Conservation (phyloP, 2,888 invertebrate species). For the Drosophila trichaetosa region DNA sequence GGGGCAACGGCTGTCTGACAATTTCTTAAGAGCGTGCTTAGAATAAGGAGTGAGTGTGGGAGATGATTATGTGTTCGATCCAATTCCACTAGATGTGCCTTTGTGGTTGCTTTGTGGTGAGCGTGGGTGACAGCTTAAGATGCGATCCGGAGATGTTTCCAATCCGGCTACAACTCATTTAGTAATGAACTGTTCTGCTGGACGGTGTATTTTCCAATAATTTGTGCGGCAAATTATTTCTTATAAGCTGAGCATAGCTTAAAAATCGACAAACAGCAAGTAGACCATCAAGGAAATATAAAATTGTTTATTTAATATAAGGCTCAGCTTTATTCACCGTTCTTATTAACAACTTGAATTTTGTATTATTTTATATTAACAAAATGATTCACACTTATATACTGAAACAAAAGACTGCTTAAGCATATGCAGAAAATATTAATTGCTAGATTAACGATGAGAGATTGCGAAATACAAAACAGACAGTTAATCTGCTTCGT, state of each 20-base stretch:
- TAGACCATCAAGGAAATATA: background rate
- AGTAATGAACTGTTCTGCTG: background rate
- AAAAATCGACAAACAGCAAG: background rate
- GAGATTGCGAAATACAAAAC: constrained; percentile 39
- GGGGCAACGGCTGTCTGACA: background rate
- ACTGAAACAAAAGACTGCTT: constrained; percentile 29
- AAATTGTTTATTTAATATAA: background rate
- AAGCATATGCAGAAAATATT: constrained; percentile 55
- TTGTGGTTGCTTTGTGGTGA: background rate
- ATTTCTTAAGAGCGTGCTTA: background rate
- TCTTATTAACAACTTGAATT: constrained; percentile 9
- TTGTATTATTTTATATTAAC: constrained; percentile 34
- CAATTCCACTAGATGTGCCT: background rate
- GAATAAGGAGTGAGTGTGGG: background rate
- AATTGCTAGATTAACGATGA: constrained; percentile 49
- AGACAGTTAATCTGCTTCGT: constrained; percentile 32
- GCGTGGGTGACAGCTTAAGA: background rate
- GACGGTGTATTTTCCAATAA: background rate
- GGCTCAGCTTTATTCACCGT: background rate
- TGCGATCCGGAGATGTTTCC: background rate
- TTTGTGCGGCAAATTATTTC: background rate
- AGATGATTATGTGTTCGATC: background rate
- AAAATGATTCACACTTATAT: constrained; percentile 19
- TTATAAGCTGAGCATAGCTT: background rate
- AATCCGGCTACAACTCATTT: background rate